Percentiles rank a stretch among this genome's conserved stretches.
Evolutionary conservation across 2,113 vertebrate species (phyloP).

Genomic region (Rattus norvegicus): DNA sequence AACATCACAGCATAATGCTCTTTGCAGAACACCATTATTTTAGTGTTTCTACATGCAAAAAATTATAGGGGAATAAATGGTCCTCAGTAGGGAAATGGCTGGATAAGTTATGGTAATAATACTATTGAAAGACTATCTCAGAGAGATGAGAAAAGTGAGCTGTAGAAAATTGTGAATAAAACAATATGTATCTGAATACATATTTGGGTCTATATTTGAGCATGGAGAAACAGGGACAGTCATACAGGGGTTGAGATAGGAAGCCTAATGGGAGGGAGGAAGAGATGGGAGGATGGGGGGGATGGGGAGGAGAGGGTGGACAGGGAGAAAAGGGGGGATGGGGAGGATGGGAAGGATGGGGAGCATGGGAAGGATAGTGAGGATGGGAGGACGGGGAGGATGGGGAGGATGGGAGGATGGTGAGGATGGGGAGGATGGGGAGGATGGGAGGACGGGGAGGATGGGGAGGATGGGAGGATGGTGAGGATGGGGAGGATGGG

Average conservation of each 20-base stretch:
- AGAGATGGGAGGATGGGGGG: too few relatives aligned
- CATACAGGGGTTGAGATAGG: background rate
- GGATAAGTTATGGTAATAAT: background rate
- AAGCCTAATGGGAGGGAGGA: background rate
- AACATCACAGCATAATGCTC: background rate
- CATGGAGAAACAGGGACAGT: background rate
- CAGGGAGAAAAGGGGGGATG: too few relatives aligned
- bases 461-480: background rate
- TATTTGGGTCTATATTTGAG: background rate
- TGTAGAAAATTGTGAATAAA: background rate
- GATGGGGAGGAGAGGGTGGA: too few relatives aligned
- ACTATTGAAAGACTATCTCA: background rate
- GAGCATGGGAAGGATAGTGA: too few relatives aligned
- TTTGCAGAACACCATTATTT: background rate
- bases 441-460: too few relatives aligned
- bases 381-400: too few relatives aligned
- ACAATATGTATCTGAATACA: background rate
- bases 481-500: background rate
- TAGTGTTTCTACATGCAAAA: background rate
- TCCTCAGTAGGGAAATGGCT: background rate
- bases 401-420: too few relatives aligned
- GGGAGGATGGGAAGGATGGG: background rate
- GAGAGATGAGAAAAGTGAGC: background rate
- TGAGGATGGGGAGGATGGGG: too few relatives aligned
- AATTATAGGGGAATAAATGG: background rate